Percentiles rank a stretch among this genome's conserved stretches.
phyloP scores from a whole-genome alignment of 2,888 invertebrate species.

The Archips crataeganus region DNA sequence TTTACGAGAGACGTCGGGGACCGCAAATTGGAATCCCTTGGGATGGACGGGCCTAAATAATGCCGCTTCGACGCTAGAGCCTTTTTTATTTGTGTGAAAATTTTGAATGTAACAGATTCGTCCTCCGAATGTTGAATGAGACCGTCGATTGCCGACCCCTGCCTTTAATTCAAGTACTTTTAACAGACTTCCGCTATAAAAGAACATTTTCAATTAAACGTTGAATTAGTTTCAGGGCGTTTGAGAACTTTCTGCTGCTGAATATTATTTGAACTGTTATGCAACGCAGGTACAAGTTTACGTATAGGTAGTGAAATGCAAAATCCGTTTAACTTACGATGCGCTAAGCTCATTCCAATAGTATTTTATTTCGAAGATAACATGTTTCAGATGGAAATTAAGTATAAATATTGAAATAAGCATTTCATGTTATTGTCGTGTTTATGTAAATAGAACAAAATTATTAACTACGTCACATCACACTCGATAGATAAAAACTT shows the following conservation, averaged over 20 bases:
- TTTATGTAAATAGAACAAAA: not conserved
- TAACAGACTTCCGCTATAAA: slow-evolving; percentile 4
- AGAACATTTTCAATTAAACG: slow-evolving; percentile 14
- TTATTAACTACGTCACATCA: not conserved
- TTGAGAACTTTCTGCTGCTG: slow-evolving; percentile 4
- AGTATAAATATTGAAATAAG: not conserved
- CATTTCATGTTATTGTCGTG: not conserved
- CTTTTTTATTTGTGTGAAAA: slow-evolving; percentile 68
- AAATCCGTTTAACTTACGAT: slow-evolving; percentile 31
- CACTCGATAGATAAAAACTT: too few species aligned
- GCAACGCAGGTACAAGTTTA: not conserved
- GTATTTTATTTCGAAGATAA: slow-evolving; percentile 7
- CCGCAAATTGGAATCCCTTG: slow-evolving; percentile 75
- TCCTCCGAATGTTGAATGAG: slow-evolving; percentile 13
- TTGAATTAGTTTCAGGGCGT: not conserved
- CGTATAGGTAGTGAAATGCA: slow-evolving; percentile 6
- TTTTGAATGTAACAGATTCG: slow-evolving; percentile 50
- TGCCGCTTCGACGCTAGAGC: slow-evolving; percentile 62
- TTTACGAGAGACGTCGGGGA: slow-evolving; percentile 67
- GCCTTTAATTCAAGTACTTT: slow-evolving; percentile 12
- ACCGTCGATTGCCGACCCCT: slow-evolving; percentile 8
- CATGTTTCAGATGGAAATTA: not conserved
- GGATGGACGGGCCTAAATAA: slow-evolving; percentile 71
- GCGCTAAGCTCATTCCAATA: slow-evolving; percentile 18
- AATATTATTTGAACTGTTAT: slow-evolving; percentile 9